Conservation (phyloP, 2,113 vertebrate species). For the Urocolius indicus region DNA sequence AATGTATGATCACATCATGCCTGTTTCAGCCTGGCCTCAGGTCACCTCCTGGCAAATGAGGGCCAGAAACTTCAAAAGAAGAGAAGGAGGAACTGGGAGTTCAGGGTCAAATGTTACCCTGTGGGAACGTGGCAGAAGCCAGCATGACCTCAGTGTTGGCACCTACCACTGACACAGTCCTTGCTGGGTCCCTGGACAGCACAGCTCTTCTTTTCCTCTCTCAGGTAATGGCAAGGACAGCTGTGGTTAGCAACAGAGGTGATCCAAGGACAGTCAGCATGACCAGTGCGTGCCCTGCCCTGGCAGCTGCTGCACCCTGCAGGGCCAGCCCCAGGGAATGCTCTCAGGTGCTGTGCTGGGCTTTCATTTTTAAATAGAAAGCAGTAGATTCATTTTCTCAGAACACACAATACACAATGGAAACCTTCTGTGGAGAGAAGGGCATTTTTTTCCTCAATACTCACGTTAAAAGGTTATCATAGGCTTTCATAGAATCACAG, state of each 20-base stretch:
- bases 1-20: rapidly evolving
- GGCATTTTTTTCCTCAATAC: background rate
- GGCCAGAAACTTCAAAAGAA: background rate
- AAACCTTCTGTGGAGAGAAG: background rate
- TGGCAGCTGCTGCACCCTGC: background rate
- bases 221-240: background rate
- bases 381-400: background rate
- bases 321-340: background rate
- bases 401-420: background rate
- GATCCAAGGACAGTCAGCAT: background rate
- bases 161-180: background rate
- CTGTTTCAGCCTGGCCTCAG: background rate
- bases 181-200: background rate
- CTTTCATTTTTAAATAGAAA: background rate
- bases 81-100: background rate
- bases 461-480: background rate
- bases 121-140: background rate
- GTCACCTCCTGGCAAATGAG: background rate
- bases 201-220: background rate
- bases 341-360: background rate
- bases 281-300: background rate
- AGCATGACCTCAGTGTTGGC: rapidly evolving
- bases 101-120: background rate
- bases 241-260: background rate
- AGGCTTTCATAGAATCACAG: background rate